A percentile compares a stretch with the other conserved stretches of the same genome.
These are phyloP conservation scores for Ptyas mucosa DNA, from an alignment of 2,113 vertebrate genomes.

Conservation along the genomic window DNA sequence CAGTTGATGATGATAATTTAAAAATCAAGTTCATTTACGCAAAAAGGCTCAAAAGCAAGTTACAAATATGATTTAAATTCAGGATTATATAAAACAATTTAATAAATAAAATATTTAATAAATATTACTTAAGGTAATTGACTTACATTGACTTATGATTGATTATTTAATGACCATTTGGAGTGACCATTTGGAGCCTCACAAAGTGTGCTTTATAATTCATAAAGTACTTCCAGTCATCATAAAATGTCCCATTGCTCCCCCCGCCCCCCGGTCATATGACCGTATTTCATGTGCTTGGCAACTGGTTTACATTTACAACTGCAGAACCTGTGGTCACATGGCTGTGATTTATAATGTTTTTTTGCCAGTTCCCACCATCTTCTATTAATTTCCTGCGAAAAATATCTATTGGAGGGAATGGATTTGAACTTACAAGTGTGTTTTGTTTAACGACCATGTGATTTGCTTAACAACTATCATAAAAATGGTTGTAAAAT, in stretches of 20 bases:
- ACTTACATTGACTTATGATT: not conserved
- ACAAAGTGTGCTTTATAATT: not conserved
- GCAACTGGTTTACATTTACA: not conserved
- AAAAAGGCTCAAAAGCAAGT: not conserved
- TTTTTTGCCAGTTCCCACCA: not conserved
- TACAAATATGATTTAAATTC: not conserved
- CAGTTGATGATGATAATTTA: not conserved
- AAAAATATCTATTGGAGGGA: not conserved
- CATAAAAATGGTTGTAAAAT: not conserved
- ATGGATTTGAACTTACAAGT: not conserved
- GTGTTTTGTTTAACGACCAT: not conserved
- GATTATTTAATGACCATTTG: not conserved
- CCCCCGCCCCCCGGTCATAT: not conserved
- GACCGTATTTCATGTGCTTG: not conserved
- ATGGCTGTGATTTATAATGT: not conserved
- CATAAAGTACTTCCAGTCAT: not conserved
- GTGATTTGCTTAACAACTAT: not conserved
- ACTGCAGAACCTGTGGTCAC: not conserved
- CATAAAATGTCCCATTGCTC: not conserved
- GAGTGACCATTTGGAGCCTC: not conserved
- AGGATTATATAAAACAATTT: not conserved
- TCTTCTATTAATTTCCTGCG: not conserved
- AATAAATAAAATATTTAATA: not conserved
- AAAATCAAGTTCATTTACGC: not conserved
- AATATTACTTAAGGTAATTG: not conserved